phyloP scores from a whole-genome alignment of 2,797 vertebrate species.

The Smutsia temminckii region DNA sequence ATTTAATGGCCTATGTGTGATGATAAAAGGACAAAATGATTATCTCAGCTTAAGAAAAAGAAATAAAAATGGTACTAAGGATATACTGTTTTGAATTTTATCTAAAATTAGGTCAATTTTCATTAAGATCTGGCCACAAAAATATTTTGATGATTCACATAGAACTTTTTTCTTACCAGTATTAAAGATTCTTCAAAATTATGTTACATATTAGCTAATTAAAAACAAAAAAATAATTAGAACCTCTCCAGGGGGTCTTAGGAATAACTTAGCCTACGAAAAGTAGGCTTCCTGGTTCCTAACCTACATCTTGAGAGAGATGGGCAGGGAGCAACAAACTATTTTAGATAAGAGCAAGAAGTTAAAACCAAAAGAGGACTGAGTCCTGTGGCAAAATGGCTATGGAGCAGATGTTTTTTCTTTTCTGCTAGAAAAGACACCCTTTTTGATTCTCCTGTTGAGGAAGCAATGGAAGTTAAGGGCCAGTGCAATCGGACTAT shows the following conservation, averaged over 20 bases:
- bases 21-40: not conserved
- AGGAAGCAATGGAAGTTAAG: not conserved
- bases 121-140: constrained; percentile 4
- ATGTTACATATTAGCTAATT: not conserved
- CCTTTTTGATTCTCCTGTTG: not conserved
- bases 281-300: not conserved
- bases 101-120: constrained; percentile 10
- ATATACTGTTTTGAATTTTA: not conserved
- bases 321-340: not conserved
- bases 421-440: not conserved
- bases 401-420: not conserved
- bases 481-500: not conserved
- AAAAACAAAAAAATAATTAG: not conserved
- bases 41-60: not conserved
- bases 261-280: not conserved
- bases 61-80: not conserved
- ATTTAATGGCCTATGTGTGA: not conserved
- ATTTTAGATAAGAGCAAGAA: not conserved
- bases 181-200: not conserved
- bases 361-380: not conserved
- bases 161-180: not conserved
- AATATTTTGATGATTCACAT: not conserved
- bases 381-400: not conserved
- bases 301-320: not conserved
- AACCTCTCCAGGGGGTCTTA: not conserved